These are phyloP conservation scores for Pseudomugil tenellus DNA, from an alignment of 2,797 vertebrate genomes.

Conservation along the genomic window DNA sequence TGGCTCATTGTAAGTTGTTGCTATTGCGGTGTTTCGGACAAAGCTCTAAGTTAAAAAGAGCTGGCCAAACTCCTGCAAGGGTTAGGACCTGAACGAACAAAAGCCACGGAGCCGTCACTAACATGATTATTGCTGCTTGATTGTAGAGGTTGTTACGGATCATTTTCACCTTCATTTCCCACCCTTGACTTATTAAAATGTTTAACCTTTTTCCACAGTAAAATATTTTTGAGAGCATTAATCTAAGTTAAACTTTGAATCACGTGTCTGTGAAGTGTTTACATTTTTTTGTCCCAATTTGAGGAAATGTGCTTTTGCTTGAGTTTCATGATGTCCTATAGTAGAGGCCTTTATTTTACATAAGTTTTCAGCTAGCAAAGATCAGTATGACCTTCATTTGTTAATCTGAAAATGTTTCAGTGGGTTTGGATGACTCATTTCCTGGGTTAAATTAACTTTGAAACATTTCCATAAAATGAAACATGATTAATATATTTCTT, in stretches of 20 bases:
- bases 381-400: not conserved
- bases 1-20: not conserved
- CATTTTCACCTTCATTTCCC: not conserved
- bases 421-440: no score
- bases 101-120: constrained; percentile 12
- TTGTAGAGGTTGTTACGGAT: not conserved
- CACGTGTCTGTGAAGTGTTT: not conserved
- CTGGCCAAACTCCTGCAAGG: not conserved
- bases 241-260: not conserved
- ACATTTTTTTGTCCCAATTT: not conserved
- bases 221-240: not conserved
- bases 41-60: not conserved
- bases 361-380: not conserved
- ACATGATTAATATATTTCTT: not conserved
- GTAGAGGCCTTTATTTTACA: not conserved
- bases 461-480: no score
- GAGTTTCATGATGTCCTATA: not conserved
- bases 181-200: not conserved
- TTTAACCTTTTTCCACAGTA: not conserved
- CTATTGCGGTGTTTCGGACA: not conserved
- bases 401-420: not conserved
- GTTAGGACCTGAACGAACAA: constrained; percentile 30
- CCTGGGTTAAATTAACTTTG: no score
- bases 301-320: not conserved
- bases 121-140: constrained; percentile 9